Base-by-base conservation (phyloP, 2,888 invertebrate genomes). In the Ariolimax columbianus region DNA sequence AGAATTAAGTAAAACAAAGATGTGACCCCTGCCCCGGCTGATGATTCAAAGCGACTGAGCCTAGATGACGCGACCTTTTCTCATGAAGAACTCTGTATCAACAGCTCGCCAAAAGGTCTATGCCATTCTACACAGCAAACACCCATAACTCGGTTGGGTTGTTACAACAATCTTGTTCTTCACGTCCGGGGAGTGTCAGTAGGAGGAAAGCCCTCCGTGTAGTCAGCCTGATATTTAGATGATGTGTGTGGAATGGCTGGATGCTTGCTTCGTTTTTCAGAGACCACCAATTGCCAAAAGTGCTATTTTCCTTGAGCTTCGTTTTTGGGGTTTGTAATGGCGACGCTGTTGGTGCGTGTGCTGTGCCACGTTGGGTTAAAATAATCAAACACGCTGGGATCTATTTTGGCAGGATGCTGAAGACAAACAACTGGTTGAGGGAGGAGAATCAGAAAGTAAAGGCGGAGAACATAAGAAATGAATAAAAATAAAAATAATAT, bases 241-340 rank as follows among this genome's bases (percentile, higher is more conserved):
- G 84, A 72, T 68, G 72, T 78, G 47, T 70, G 6, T 30, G 84
- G 84, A 84, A 84, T 84, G 84, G 51, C 26, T 7, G 72, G 59
- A 47, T 66, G 19, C 77, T 77, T 68, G 23, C 47, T 30, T 23
- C 36, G 77, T 70, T 77, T 77, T 14, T 36, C 30, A 47, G 77
- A 59, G 68, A 36, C 83, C 66, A 70, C 78, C 72, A 79, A 73
- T 84, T 84, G 84, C 79, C 80, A 84, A 80, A 84, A 66, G 63
- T 84, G 80, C 43, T 80, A 80, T 84, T 84, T 84, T 78, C 43
- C 55, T 79, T 19, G 63, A 14, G n/a, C 26, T 63, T 51, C 40
- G 55, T 63, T 26, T 63, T 36, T 63, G 63, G 17, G 30, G 63
- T n/a, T 30, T 38, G 36, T 78, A 78, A 63, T 51, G 33, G 63